These are phyloP conservation scores for Malurus alboscapulatus DNA, from an alignment of 2,113 vertebrate species.

Conservation along the genomic window DNA sequence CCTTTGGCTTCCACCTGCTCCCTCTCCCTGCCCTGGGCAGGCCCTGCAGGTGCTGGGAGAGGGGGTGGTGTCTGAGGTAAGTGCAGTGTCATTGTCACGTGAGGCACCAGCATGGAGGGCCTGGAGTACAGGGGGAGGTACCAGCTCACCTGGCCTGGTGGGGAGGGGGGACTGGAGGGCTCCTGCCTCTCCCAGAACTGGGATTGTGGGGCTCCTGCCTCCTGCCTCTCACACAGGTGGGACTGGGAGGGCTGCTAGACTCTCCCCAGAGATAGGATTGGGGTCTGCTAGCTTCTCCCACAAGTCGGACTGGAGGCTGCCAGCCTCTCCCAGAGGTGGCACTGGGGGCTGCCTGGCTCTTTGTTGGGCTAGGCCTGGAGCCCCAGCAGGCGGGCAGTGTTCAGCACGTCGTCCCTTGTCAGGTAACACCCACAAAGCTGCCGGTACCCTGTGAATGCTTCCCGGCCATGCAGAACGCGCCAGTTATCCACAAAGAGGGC, in stretches of 20 bases:
- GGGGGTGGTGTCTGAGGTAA: conserved; percentile 3
- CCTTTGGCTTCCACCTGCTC: conserved; percentile 8
- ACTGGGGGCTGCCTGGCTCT: not conserved
- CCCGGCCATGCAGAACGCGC: conserved; percentile 88
- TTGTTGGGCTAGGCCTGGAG: conserved; percentile 77
- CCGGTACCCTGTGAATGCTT: conserved; percentile 87
- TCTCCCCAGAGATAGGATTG: not conserved
- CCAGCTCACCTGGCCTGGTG: not conserved
- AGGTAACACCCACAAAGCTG: conserved; percentile 94
- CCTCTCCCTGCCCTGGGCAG: not conserved
- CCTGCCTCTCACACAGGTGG: not conserved
- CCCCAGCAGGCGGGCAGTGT: conserved; percentile 81
- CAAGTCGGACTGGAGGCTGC: not conserved
- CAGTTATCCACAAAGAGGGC: conserved; percentile 92
- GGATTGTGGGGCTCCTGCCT: not conserved
- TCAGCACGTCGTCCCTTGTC: conserved; percentile 88
- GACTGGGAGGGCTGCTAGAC: not conserved
- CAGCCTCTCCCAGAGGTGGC: not conserved
- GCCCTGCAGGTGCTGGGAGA: not conserved
- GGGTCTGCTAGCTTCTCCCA: not conserved
- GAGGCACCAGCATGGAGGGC: not conserved
- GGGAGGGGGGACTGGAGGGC: not conserved
- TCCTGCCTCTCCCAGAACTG: not conserved
- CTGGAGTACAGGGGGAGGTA: not conserved
- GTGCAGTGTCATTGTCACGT: fast-evolving